Evolutionary conservation across 2,888 invertebrate genomes (phyloP), one percentile per base, ranked within the genome.

Genomic region (Orthosia incerta): DNA sequence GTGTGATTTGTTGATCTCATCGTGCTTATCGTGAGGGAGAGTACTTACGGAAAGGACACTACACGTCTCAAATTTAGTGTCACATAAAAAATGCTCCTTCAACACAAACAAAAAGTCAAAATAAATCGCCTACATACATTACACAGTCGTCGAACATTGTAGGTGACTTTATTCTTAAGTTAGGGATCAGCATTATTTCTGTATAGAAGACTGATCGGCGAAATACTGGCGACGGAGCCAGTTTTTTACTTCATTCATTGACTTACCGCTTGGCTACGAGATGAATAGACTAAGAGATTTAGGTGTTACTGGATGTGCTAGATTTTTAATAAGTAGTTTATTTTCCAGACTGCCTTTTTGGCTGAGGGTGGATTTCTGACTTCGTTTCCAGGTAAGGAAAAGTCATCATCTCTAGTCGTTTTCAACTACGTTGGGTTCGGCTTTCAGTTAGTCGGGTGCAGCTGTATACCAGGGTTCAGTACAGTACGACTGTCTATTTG

Each of bases 181-280:
- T 71, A 67, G 71, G 71, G 84, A 77, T 75, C 81, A 77, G 74
- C 86, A 86, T 84, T 80, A 82, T 74, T 79, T 79, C 82, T 64
- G 59, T 69, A 72, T 59, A 20, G 68, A 79, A 84, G 87, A 86
- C 82, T 86, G 85, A 86, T 86, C 65, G 79, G 45, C 64, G 71
- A 60, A 74, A 74, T 70, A 74, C 61, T 61, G 74, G 72, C 71
- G 76, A 73, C 64, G 71, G 70, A 53, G 50, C 69, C 70, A 69
- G 67, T 74, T 85, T 86, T 88, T 83, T 85, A 82, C 79, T 73
- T 78, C 73, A 71, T 84, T 89, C 84, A 86, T 87, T 88, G 89
- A 86, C 87, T 86, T 87, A 83, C 84, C 72, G 82, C 80, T 79
- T 73, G 76, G 70, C 26, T 72, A 50, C 56, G 80, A 84, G 83